A percentile compares a stretch with the other conserved stretches of the same genome.
Conservation (phyloP, 2,113 vertebrate genomes). For the Dunckerocampus dactyliophorus region DNA sequence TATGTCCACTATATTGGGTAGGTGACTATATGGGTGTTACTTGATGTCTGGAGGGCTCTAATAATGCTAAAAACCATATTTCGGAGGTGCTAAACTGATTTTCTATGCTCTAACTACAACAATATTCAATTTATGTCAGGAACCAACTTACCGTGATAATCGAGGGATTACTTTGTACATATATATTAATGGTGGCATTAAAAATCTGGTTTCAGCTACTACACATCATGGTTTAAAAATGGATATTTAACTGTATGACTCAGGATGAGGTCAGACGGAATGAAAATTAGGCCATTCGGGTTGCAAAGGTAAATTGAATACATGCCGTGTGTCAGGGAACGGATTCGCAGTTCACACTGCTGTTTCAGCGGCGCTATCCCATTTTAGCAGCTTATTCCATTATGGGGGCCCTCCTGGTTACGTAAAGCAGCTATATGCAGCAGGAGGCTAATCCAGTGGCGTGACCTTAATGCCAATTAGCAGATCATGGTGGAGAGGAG, state of each 20-base stretch:
- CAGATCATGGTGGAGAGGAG: conserved; percentile 60
- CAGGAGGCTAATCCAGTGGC: conserved; percentile 61
- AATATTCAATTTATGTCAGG: too few relatives aligned
- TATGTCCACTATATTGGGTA: too few relatives aligned
- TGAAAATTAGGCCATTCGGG: not conserved
- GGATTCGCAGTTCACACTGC: conserved; percentile 7
- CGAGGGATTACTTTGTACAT: too few relatives aligned
- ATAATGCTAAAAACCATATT: too few relatives aligned
- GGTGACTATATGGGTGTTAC: too few relatives aligned
- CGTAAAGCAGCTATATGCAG: conserved; percentile 69
- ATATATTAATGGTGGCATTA: too few relatives aligned
- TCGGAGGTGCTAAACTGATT: too few relatives aligned
- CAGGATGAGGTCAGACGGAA: not conserved
- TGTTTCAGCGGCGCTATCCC: conserved; percentile 33
- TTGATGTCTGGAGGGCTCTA: too few relatives aligned
- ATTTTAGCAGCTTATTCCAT: conserved; percentile 68
- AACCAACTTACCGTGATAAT: too few relatives aligned
- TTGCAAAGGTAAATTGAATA: not conserved
- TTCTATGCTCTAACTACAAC: too few relatives aligned
- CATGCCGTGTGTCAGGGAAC: conserved; percentile 1
- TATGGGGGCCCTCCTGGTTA: conserved; percentile 43
- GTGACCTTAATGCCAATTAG: conserved; percentile 73
- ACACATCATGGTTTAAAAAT: not conserved
- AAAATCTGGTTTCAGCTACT: too few relatives aligned
- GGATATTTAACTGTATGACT: not conserved